phyloP scores from a whole-genome alignment of 2,888 invertebrate genomes.

The Perdita meconis region DNA sequence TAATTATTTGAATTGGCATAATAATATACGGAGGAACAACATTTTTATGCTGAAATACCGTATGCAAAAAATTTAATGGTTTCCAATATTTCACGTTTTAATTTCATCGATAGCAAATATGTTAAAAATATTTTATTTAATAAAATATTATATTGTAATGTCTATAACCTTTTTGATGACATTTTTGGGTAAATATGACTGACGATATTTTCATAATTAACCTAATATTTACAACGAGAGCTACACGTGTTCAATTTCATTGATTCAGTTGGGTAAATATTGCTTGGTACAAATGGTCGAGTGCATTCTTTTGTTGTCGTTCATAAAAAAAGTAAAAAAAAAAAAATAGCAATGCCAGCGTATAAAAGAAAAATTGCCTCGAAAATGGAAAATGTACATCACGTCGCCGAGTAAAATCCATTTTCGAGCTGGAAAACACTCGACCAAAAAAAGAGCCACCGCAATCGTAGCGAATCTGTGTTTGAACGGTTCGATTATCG shows the following conservation, averaged over 20 bases:
- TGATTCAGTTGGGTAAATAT: background rate
- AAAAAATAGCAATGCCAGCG: background rate
- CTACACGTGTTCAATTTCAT: background rate
- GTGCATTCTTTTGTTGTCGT: background rate
- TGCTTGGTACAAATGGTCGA: background rate
- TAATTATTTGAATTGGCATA: too few species aligned
- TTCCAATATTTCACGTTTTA: too few species aligned
- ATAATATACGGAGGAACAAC: too few species aligned
- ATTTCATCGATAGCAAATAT: too few species aligned
- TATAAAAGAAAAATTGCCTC: background rate
- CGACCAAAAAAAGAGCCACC: background rate
- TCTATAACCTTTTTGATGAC: too few species aligned
- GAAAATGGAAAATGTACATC: slow-evolving; percentile 10
- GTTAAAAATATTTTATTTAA: too few species aligned
- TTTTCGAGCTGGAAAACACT: background rate
- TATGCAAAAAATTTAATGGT: too few species aligned
- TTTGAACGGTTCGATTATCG: slow-evolving; percentile 38
- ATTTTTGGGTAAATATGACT: too few species aligned
- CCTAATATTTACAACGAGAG: too few species aligned
- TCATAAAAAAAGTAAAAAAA: background rate
- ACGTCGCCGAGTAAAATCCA: background rate
- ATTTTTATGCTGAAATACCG: too few species aligned
- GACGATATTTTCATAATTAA: too few species aligned
- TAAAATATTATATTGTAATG: too few species aligned
- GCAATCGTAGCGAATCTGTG: background rate